These are phyloP conservation scores for Patella depressa DNA, from an alignment of 2,888 invertebrate species.

Conservation along the genomic window DNA sequence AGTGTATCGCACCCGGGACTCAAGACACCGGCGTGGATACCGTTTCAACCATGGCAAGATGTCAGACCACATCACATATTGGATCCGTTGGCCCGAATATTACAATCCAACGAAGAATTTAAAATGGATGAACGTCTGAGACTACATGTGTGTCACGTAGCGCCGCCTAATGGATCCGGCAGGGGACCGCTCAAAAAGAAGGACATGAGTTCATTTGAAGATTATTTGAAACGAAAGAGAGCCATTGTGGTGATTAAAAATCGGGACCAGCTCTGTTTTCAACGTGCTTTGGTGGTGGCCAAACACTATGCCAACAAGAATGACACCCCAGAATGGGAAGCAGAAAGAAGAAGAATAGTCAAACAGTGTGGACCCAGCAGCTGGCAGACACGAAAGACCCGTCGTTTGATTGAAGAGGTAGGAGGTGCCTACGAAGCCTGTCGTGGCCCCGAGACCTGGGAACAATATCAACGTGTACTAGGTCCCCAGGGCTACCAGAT, in stretches of 20 bases:
- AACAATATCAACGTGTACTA: too few relatives aligned
- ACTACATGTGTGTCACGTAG: too few relatives aligned
- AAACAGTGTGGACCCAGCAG: too few relatives aligned
- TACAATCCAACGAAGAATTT: too few relatives aligned
- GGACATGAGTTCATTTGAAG: neutral
- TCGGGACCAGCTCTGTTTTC: neutral
- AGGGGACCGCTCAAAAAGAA: neutral
- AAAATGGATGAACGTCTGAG: too few relatives aligned
- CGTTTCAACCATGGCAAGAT: neutral
- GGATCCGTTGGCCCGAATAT: too few relatives aligned
- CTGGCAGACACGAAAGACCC: too few relatives aligned
- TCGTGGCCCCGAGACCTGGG: too few relatives aligned
- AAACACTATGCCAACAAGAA: slow-evolving; percentile 1
- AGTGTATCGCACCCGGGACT: neutral
- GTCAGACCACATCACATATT: too few relatives aligned
- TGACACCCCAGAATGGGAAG: neutral
- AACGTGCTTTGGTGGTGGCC: neutral
- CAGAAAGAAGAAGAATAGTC: neutral
- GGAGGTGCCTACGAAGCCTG: too few relatives aligned
- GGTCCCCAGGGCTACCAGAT: too few relatives aligned
- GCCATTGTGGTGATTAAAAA: neutral
- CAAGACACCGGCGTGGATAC: neutral
- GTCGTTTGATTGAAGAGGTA: too few relatives aligned
- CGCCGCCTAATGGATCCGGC: neutral
- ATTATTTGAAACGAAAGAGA: neutral